Percentiles rank a stretch among this genome's conserved stretches.
Conservation (phyloP, 2,113 vertebrate species). For the Aldabrachelys gigantea region DNA sequence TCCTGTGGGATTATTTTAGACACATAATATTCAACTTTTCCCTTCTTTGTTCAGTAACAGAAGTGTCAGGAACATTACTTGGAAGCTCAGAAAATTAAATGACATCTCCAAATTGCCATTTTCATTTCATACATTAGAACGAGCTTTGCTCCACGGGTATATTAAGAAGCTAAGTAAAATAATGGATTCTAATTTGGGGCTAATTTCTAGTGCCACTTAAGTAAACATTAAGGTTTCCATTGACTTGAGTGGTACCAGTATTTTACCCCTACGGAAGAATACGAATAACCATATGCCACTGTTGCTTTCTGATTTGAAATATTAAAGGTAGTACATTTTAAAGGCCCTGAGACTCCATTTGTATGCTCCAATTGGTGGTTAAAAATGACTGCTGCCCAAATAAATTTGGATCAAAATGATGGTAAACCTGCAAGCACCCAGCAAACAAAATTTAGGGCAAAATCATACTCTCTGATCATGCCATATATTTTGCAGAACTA, state of each 20-base stretch:
- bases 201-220: slow-evolving; percentile 18
- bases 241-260: slow-evolving; percentile 41
- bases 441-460: not conserved
- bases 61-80: not conserved
- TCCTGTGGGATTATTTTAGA: not conserved
- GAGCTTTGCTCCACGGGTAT: not conserved
- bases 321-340: slow-evolving; percentile 30
- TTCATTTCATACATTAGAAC: not conserved
- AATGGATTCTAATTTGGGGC: not conserved
- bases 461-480: not conserved
- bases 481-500: not conserved
- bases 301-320: slow-evolving; percentile 43
- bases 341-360: slow-evolving; percentile 58
- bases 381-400: slow-evolving; percentile 40
- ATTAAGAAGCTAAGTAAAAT: not conserved
- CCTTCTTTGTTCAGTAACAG: not conserved
- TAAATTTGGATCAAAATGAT: slow-evolving; percentile 28
- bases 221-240: not conserved
- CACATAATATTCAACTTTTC: not conserved
- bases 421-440: not conserved
- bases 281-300: slow-evolving; percentile 14
- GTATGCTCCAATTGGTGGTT: slow-evolving; percentile 32
- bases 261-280: slow-evolving; percentile 32
- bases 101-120: not conserved
- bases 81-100: slow-evolving; percentile 15